Percentiles rank a stretch among this genome's conserved stretches.
phyloP scores from a whole-genome alignment of 2,888 invertebrate species.

The Dryobota labecula region DNA sequence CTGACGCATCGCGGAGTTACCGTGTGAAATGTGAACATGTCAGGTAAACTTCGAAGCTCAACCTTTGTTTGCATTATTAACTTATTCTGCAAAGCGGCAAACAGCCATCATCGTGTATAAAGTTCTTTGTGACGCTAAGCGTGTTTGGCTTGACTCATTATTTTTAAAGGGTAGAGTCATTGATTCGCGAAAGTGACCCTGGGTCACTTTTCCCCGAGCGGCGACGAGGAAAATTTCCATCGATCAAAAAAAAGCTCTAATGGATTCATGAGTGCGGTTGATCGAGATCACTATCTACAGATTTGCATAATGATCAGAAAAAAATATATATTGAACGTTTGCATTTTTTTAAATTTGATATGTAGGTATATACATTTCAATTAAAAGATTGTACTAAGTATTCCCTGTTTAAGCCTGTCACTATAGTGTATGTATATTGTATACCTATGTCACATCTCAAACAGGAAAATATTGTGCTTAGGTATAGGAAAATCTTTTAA shows the following conservation, averaged over 20 bases:
- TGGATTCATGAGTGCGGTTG: constrained; percentile 9
- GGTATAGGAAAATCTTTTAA: constrained; percentile 32
- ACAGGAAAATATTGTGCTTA: constrained; percentile 20
- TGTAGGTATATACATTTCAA: not conserved
- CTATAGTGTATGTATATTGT: no score
- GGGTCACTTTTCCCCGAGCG: constrained; percentile 49
- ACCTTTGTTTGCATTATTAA: constrained; percentile 83
- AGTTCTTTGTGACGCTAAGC: constrained; percentile 83
- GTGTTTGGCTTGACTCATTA: constrained; percentile 85
- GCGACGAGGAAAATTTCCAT: constrained; percentile 60
- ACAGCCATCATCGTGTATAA: constrained; percentile 84
- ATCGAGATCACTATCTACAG: constrained; percentile 3
- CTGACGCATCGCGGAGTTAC: constrained; percentile 69
- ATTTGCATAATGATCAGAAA: constrained; percentile 15
- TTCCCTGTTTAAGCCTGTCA: not conserved
- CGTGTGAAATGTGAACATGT: constrained; percentile 78
- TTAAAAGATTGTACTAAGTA: not conserved
- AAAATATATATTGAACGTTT: not conserved
- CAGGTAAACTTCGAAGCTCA: constrained; percentile 77
- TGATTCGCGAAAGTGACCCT: constrained; percentile 76
- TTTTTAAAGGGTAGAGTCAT: constrained; percentile 76
- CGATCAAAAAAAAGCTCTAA: constrained; percentile 24
- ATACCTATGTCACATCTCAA: constrained; percentile 3
- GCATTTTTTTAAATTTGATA: not conserved
- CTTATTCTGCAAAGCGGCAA: constrained; percentile 82